These are phyloP conservation scores for Pseudoatta argentina DNA, from an alignment of 1,140 invertebrate species.

Conservation along the genomic window DNA sequence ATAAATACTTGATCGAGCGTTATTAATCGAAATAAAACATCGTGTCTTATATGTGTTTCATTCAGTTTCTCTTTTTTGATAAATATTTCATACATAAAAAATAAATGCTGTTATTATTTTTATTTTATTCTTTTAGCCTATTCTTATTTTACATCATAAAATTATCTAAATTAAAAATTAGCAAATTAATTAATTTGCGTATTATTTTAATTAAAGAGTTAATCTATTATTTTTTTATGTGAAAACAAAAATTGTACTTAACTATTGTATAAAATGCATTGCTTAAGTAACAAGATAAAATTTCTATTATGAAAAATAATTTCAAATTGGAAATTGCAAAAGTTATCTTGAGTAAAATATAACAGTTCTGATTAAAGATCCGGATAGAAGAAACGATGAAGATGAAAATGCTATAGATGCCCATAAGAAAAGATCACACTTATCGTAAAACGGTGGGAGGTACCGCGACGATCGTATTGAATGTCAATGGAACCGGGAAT, in stretches of 20 bases:
- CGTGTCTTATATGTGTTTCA: too few relatives aligned
- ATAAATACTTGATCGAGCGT: not conserved
- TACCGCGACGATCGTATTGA: not conserved
- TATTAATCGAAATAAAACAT: not conserved
- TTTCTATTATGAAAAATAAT: not conserved
- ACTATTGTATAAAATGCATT: not conserved
- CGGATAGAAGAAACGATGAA: not conserved
- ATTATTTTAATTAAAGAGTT: slow-evolving; percentile 25
- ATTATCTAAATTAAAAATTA: not conserved
- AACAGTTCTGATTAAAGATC: slow-evolving; percentile 9
- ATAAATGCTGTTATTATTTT: not conserved
- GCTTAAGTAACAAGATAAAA: not conserved
- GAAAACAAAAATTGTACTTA: not conserved
- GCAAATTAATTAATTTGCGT: slow-evolving; percentile 6
- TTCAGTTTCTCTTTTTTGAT: not conserved
- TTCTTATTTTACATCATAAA: not conserved
- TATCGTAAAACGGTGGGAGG: slow-evolving; percentile 33
- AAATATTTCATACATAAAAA: not conserved
- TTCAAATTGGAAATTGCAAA: not conserved
- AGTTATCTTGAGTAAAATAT: not conserved
- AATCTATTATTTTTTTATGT: not conserved
- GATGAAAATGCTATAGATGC: slow-evolving; percentile 23
- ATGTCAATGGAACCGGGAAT: slow-evolving; percentile 1
- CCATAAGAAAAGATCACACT: slow-evolving; percentile 46
- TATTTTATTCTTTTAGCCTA: not conserved